phyloP scores from a whole-genome alignment of 2,113 vertebrate genomes.

The Dasyornis broadbenti region DNA sequence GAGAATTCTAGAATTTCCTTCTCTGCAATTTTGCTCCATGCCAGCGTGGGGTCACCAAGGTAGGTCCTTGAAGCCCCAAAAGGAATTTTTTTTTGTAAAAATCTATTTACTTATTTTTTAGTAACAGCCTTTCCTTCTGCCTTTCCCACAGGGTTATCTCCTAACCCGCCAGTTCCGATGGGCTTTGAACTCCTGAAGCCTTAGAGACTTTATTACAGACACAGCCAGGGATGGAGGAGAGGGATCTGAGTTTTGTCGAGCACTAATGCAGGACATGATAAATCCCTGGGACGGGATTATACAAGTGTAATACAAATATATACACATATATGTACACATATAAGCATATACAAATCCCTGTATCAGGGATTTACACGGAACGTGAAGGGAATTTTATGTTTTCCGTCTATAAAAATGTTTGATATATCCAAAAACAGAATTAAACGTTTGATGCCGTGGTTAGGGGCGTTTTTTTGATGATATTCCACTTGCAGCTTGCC shows the following conservation, averaged over 20 bases:
- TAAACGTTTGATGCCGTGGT: fast-evolving
- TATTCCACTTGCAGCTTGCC: neutral
- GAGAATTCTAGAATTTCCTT: neutral
- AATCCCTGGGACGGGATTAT: neutral
- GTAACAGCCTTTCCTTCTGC: neutral
- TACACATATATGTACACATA: neutral
- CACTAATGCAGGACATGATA: neutral
- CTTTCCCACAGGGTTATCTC: neutral
- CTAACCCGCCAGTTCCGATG: fast-evolving
- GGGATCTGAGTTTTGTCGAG: neutral
- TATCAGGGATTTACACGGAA: neutral
- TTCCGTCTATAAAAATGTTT: neutral
- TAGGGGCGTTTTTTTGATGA: neutral
- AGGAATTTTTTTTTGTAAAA: neutral
- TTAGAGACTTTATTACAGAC: neutral
- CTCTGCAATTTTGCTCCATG: neutral
- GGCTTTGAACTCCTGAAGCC: neutral
- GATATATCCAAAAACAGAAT: neutral
- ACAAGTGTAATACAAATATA: neutral
- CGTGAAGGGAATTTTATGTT: fast-evolving
- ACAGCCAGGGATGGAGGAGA: neutral
- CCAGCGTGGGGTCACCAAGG: neutral
- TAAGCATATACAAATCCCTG: neutral
- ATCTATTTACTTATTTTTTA: neutral
- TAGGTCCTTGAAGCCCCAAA: neutral